Conservation (phyloP, 92 coral and sea anemone species). For the Palythoa caribaeorum region DNA sequence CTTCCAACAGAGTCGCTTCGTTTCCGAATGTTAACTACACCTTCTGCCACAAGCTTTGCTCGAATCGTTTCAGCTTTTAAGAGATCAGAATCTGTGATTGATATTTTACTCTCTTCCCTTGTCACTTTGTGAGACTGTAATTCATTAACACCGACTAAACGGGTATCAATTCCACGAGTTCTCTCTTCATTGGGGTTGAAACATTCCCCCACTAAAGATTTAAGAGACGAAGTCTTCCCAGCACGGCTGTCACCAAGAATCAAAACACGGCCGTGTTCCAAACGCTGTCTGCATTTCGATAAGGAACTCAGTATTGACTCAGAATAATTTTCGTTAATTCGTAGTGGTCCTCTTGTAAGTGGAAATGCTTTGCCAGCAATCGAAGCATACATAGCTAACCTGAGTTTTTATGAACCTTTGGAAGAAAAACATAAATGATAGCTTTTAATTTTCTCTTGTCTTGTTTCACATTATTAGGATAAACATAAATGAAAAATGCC, state of each 20-base stretch:
- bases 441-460: no score
- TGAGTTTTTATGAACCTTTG: no score
- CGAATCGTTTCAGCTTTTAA: no score
- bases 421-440: no score
- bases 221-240: background rate
- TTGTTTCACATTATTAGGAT: no score
- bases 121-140: background rate
- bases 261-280: background rate
- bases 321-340: background rate
- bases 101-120: background rate
- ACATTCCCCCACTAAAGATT: background rate
- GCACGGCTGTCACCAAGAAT: constrained; percentile 6
- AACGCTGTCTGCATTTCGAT: no score
- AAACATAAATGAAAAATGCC: no score
- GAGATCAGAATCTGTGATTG: background rate
- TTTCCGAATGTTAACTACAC: background rate
- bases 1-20: background rate
- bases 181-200: background rate
- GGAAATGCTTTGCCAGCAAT: no score
- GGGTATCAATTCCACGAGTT: constrained; percentile 25
- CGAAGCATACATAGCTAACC: no score
- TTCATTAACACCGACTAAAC: background rate
- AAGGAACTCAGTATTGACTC: background rate
- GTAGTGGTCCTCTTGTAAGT: no score
- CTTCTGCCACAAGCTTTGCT: constrained; percentile 8